phyloP scores from a whole-genome alignment of 1,140 invertebrate genomes.

The Subanguina moxae region DNA sequence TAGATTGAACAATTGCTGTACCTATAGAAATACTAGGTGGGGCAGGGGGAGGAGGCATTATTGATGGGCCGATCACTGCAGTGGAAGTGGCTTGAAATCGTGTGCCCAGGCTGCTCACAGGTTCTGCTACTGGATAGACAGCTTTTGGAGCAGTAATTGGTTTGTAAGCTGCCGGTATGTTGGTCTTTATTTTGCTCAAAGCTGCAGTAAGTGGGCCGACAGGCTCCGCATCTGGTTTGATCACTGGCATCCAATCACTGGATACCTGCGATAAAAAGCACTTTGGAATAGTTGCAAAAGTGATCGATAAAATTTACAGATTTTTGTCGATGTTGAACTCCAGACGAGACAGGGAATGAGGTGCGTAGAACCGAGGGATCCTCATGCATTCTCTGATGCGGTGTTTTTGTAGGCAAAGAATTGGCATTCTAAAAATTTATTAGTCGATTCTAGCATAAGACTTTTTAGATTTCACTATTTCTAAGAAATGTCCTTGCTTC shows the following conservation, averaged over 20 bases:
- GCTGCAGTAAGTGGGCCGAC: slow-evolving; percentile 26
- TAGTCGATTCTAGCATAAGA: neutral
- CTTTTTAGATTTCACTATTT: neutral
- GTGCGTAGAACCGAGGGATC: slow-evolving; percentile 8
- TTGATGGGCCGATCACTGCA: slow-evolving; percentile 14
- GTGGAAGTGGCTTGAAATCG: slow-evolving; percentile 17
- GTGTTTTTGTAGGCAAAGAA: neutral
- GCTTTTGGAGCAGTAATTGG: neutral
- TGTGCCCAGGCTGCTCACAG: neutral
- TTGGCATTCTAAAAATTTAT: slow-evolving; percentile 3
- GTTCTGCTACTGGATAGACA: neutral
- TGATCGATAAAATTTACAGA: neutral
- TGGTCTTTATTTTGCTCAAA: slow-evolving; percentile 21
- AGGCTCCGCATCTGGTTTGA: slow-evolving; percentile 10
- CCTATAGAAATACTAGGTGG: neutral
- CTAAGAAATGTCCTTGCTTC: no score
- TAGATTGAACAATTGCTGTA: neutral
- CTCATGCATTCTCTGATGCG: slow-evolving; percentile 11
- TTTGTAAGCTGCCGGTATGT: slow-evolving; percentile 26
- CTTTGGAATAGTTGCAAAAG: neutral
- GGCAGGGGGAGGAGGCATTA: slow-evolving; percentile 11
- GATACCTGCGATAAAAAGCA: slow-evolving; percentile 15
- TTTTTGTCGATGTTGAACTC: slow-evolving; percentile 20
- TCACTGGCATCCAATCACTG: slow-evolving; percentile 1
- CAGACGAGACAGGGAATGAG: slow-evolving; percentile 29